Percentiles rank a stretch among this genome's conserved stretches.
Conservation (phyloP, 2,113 vertebrate species). For the Pelecanus crispus region DNA sequence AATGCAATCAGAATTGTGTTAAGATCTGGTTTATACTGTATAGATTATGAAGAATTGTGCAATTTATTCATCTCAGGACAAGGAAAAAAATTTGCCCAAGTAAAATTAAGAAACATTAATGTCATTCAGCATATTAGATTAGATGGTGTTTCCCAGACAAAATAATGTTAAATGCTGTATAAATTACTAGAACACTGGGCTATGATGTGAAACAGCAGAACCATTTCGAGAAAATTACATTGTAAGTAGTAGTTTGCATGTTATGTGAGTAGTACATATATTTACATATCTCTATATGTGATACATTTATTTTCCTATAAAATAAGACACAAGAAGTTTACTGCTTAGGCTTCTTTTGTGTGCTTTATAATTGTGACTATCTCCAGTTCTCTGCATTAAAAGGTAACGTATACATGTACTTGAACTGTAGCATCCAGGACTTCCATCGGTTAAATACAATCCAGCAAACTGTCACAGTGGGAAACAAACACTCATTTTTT, state of each 20-base stretch:
- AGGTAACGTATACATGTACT: rapidly evolving
- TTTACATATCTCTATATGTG: not conserved
- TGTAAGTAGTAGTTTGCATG: not conserved
- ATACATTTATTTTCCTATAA: not conserved
- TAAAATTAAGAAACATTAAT: not conserved
- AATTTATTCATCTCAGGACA: not conserved
- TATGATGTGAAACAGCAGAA: not conserved
- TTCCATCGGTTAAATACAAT: not conserved
- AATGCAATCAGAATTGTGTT: not conserved
- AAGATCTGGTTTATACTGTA: not conserved
- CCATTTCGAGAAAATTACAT: not conserved
- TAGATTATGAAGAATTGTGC: not conserved
- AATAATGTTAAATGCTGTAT: not conserved
- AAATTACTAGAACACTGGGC: not conserved
- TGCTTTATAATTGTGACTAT: not conserved
- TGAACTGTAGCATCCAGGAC: not conserved
- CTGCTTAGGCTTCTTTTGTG: not conserved
- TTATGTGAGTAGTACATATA: not conserved
- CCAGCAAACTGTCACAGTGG: not conserved
- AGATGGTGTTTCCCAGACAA: not conserved
- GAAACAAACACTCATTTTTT: not conserved
- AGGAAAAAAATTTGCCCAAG: not conserved
- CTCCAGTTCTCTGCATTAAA: not conserved
- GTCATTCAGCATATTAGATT: not conserved
- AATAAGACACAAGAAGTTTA: not conserved